phyloP scores from a whole-genome alignment of 2,113 vertebrate species.

The Lophura nycthemera region DNA sequence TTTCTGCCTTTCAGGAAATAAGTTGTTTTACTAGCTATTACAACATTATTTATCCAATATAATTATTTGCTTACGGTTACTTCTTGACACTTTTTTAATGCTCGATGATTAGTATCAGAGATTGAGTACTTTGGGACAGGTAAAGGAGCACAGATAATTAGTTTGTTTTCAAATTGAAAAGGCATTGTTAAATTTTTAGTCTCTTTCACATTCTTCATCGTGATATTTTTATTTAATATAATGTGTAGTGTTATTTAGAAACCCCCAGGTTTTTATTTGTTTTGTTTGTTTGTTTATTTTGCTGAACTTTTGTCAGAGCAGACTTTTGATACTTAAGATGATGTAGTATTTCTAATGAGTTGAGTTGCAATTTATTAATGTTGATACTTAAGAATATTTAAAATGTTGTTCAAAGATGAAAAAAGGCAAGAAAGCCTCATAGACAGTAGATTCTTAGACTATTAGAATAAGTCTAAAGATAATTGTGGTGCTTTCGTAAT shows the following conservation, averaged over 20 bases:
- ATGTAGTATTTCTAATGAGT: neutral
- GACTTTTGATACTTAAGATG: neutral
- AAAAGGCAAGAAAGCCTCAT: neutral
- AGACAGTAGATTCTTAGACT: neutral
- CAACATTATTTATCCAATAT: neutral
- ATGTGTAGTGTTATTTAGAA: neutral
- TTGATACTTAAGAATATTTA: neutral
- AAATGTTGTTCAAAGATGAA: neutral
- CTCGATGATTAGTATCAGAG: neutral
- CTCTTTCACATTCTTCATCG: neutral
- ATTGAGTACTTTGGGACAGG: neutral
- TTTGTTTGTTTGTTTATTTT: neutral
- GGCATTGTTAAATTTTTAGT: neutral
- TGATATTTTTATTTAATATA: neutral
- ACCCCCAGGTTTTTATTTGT: neutral
- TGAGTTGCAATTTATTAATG: neutral
- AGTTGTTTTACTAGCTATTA: rapidly evolving
- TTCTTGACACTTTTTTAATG: neutral
- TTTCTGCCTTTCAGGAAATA: neutral
- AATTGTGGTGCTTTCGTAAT: neutral
- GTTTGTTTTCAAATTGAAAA: neutral
- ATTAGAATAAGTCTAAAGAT: neutral
- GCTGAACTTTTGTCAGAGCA: neutral
- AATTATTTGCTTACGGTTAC: neutral
- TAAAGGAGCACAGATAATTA: neutral